Conservation (phyloP, 2,113 vertebrate species). For the Sturnus vulgaris region DNA sequence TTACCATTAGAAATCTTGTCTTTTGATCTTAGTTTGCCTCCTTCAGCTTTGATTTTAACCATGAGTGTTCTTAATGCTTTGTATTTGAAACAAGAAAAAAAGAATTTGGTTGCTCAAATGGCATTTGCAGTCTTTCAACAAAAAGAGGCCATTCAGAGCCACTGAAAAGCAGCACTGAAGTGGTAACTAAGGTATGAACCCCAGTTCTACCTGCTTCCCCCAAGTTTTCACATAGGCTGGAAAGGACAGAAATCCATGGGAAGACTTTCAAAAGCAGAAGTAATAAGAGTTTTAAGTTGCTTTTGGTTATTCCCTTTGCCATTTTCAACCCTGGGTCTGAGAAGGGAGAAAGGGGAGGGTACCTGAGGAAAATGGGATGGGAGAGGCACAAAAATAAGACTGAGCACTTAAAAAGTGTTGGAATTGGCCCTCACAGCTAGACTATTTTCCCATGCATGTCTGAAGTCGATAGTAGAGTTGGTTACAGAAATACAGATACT, state of each 20-base stretch:
- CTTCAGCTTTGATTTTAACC: neutral
- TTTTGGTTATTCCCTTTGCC: neutral
- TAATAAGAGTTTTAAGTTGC: neutral
- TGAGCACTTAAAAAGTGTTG: neutral
- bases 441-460: neutral
- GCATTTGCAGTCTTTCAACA: neutral
- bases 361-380: neutral
- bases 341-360: neutral
- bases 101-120: neutral
- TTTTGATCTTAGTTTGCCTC: neutral
- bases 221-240: neutral
- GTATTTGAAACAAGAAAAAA: neutral
- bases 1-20: neutral
- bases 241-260: neutral
- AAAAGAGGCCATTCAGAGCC: neutral
- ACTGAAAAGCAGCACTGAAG: neutral
- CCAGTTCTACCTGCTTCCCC: no score
- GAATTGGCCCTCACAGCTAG: neutral
- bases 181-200: neutral
- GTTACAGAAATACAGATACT: conserved; percentile 8
- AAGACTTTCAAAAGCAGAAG: neutral
- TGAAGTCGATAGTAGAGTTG: neutral
- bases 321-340: neutral
- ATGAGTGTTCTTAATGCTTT: neutral
- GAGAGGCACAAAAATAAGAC: neutral